Base-by-base conservation (phyloP, 2,113 vertebrate genomes). In the Ramphastos sulfuratus region DNA sequence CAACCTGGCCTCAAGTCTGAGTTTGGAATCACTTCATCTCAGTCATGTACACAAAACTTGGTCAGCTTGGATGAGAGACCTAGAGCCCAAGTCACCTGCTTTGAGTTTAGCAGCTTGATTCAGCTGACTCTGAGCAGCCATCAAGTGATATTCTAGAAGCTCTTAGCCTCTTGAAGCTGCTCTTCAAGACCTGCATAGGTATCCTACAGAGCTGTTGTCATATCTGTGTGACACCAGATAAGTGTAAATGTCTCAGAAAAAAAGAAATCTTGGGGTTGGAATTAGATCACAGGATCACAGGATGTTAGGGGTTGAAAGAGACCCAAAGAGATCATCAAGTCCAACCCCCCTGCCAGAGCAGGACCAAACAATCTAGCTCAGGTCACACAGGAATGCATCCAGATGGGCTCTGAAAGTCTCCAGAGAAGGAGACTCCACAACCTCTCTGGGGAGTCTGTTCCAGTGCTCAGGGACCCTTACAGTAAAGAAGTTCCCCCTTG, bases 41-140 rank as follows among this genome's bases (percentile, higher is more conserved):
- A 67, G 1, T 5, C 1, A 0, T 37, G 14, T 24, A 15, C 10
- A 21, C 14, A 82, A 91, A 60, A 52, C 2, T 15, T 35, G 30
- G 9, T 14, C 46, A 92, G 11, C 8, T 42, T n/a, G 16, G 16
- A 5, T 1, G 19, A 81, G 73, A 67, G 13, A 30, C 14, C 5
- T 46, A 85, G 46, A 94, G 25, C 16, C 35, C 0, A 0, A 72
- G 55, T 19, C 13, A 31, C 18, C 31, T 31, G 4, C 3, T 7
- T 82, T 61, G 46, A 28, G 10, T 52, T 63, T 4, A 25, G 59
- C 4, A 65, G 11, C 37, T 13, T 65, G 14, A 28, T 67, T 60
- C 56, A 33, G 5, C 55, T 61, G 11, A 17, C 42, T 16, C 18
- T 21, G 25, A 48, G 7, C 27, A 77, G 31, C 7, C 21, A 74